phyloP scores from a whole-genome alignment of 2,797 vertebrate genomes.

The Odontamblyopus lacepedii region DNA sequence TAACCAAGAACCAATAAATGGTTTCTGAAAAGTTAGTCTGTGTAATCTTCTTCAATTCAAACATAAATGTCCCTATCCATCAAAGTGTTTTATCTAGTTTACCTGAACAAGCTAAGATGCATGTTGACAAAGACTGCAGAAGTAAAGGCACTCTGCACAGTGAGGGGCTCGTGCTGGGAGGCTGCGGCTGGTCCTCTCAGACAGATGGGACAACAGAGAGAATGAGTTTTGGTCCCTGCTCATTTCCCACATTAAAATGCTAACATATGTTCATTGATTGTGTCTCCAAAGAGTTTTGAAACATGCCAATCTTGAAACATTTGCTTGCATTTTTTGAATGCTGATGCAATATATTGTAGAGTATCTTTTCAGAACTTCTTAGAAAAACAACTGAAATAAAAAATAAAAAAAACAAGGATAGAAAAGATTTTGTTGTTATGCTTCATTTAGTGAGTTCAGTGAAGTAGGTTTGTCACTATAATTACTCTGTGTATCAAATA shows the following conservation, averaged over 20 bases:
- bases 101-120: constrained; percentile 35
- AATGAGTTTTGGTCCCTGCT: constrained; percentile 60
- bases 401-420: constrained; percentile 8
- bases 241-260: constrained; percentile 62
- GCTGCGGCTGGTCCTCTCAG: constrained; percentile 60
- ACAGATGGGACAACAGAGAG: constrained; percentile 75
- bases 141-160: constrained; percentile 57
- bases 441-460: background rate
- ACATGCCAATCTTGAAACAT: constrained; percentile 44
- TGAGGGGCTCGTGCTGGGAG: constrained; percentile 21
- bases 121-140: constrained; percentile 56
- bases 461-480: background rate
- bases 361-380: constrained; percentile 18
- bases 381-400: constrained; percentile 9
- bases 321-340: constrained; percentile 36
- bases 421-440: background rate
- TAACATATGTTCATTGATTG: constrained; percentile 67
- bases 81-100: constrained; percentile 5
- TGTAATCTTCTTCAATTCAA: constrained; percentile 40
- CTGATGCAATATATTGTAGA: constrained; percentile 20
- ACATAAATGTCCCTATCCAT: constrained; percentile 31
- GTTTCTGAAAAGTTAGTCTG: background rate
- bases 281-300: constrained; percentile 49
- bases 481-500: no score
- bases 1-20: background rate